Conservation (phyloP, 2,113 vertebrate genomes). For the Mesoclemmys tuberculata region DNA sequence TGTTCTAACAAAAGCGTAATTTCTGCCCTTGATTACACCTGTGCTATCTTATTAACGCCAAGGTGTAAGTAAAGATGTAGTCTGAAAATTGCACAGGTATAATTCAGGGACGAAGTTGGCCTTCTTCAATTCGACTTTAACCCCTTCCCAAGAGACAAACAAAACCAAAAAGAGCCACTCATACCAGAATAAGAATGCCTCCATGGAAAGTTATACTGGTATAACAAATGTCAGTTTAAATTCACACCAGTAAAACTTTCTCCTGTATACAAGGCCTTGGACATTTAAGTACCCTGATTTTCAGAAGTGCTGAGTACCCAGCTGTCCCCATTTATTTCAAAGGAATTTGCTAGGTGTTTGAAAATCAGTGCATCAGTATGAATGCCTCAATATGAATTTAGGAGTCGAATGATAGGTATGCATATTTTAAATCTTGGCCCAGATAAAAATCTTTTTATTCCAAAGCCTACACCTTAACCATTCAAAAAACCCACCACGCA, state of each 20-base stretch:
- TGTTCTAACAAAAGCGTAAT: neutral
- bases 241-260: neutral
- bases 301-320: neutral
- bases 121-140: neutral
- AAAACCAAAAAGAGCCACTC: neutral
- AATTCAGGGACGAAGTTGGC: neutral
- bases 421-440: neutral
- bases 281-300: neutral
- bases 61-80: neutral
- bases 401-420: neutral
- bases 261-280: neutral
- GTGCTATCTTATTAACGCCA: neutral
- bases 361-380: neutral
- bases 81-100: neutral
- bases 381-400: neutral
- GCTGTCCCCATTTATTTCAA: neutral
- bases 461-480: neutral
- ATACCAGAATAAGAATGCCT: neutral
- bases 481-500: neutral
- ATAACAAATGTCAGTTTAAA: fast-evolving
- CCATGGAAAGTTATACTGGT: fast-evolving
- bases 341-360: neutral
- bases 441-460: neutral
- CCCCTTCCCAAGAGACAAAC: neutral
- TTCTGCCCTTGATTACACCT: neutral